Base-by-base conservation (phyloP, 2,113 vertebrate genomes). In the Merops nubicus region DNA sequence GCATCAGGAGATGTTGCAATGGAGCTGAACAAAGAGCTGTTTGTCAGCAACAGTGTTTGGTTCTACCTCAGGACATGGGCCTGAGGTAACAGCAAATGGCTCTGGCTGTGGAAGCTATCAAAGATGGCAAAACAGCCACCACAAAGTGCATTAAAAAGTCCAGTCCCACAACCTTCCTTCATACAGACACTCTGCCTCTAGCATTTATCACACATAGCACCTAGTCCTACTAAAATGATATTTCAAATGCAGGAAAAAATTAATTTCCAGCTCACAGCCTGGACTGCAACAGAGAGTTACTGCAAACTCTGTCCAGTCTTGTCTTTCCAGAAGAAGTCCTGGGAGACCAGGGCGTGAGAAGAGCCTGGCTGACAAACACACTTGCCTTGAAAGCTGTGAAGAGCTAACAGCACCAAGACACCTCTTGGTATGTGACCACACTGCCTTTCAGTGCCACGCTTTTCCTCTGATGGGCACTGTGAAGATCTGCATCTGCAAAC, bases 391-490 rank as follows among this genome's bases (percentile, higher is more conserved):
- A 25, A 50, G 18, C 43, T 65, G 40, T 6, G 15, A 42, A n/a
- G 85, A 40, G 68, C 15, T 23, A 19, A 14, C 1, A 1, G 50
- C 22, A 36, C 48, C 1, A 0, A 42, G 50, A 45, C 31, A 16
- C 26, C 56, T 45, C n/a, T 29, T 2, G 1, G 33, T 4, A 33
- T 0, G 0, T 8, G 42, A 18, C 15, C 43, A 15, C 1, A 1
- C 19, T 43, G 31, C 38, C 68, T 42, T 22, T 26, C 42, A n/a
- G 62, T 34, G 29, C 47, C 53, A 36, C 13, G 2, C 17, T 42
- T 14, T 3, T 78, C 67, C 63, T 40, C 63, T 29, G 31, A 18
- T 6, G 34, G 38, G 50, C 2, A 0, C 50, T 10, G 20, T 36
- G 56, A 73, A 53, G 70, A 31, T 29, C 15, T 45, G 53, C 57